Conservation (phyloP, 2,797 vertebrate genomes). For the Salmo trutta region DNA sequence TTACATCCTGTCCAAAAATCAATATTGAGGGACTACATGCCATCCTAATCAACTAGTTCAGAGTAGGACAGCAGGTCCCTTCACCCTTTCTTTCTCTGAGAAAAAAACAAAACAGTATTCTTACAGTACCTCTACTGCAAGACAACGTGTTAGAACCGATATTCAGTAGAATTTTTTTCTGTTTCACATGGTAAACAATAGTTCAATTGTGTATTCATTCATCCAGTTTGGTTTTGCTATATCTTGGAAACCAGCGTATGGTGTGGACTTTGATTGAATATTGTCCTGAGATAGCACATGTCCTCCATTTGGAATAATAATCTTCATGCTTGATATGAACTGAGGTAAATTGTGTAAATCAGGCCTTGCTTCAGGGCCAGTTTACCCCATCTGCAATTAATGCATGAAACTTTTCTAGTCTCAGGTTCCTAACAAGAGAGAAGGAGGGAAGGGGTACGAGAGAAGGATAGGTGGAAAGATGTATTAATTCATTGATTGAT, state of each 20-base stretch:
- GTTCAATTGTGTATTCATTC: background rate
- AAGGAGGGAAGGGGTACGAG: background rate
- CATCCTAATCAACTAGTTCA: background rate
- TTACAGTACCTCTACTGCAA: no score
- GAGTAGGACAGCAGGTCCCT: background rate
- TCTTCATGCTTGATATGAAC: background rate
- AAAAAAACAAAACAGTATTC: no score
- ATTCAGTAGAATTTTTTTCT: background rate
- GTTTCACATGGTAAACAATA: background rate
- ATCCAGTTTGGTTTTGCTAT: background rate
- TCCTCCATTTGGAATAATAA: background rate
- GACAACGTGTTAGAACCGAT: background rate
- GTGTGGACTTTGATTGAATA: background rate
- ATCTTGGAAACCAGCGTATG: background rate
- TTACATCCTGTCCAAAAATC: background rate
- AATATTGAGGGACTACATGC: no score
- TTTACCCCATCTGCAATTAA: background rate
- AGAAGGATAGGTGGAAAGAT: background rate
- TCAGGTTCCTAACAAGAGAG: background rate
- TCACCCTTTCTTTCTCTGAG: no score
- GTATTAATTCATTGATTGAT: background rate
- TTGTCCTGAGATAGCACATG: background rate
- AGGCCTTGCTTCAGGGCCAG: background rate
- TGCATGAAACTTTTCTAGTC: background rate
- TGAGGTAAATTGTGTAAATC: background rate